Conservation (phyloP, 2,888 invertebrate genomes). For the Drosophila dives region DNA sequence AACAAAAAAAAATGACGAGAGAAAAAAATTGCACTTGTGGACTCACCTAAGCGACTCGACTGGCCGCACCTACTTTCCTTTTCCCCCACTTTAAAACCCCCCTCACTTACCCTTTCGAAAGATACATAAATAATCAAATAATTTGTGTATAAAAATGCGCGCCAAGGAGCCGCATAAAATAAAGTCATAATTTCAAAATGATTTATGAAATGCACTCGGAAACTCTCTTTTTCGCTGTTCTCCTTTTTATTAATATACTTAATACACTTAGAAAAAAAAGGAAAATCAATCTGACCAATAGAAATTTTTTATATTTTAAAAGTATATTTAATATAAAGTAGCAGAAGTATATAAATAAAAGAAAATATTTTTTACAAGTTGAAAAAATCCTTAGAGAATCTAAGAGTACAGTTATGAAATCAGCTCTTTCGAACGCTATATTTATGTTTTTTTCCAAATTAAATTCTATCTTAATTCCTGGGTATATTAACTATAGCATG, state of each 20-base stretch:
- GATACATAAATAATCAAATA: constrained; percentile 70
- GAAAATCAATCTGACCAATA: not conserved
- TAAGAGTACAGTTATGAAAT: not conserved
- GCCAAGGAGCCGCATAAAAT: constrained; percentile 63
- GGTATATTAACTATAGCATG: not conserved
- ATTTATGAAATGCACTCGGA: constrained; percentile 69
- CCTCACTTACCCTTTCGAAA: constrained; percentile 12
- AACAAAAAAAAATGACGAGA: constrained; percentile 4
- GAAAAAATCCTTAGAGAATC: not conserved
- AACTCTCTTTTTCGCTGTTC: constrained; percentile 33
- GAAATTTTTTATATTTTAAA: not conserved
- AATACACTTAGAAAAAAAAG: not conserved
- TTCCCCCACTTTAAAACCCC: not conserved
- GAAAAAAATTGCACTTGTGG: constrained; percentile 28
- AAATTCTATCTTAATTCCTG: not conserved
- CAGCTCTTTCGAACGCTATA: not conserved
- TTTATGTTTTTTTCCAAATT: not conserved
- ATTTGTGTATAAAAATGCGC: constrained; percentile 73
- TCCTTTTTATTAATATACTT: constrained; percentile 2
- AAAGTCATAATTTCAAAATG: constrained; percentile 77
- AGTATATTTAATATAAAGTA: too few relatives aligned
- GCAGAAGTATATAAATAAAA: too few relatives aligned
- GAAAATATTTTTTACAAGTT: not conserved
- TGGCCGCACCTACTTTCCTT: constrained; percentile 42
- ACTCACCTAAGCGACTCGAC: constrained; percentile 41